Conservation (phyloP, 2,113 vertebrate species). For the Neolamprologus toae region DNA sequence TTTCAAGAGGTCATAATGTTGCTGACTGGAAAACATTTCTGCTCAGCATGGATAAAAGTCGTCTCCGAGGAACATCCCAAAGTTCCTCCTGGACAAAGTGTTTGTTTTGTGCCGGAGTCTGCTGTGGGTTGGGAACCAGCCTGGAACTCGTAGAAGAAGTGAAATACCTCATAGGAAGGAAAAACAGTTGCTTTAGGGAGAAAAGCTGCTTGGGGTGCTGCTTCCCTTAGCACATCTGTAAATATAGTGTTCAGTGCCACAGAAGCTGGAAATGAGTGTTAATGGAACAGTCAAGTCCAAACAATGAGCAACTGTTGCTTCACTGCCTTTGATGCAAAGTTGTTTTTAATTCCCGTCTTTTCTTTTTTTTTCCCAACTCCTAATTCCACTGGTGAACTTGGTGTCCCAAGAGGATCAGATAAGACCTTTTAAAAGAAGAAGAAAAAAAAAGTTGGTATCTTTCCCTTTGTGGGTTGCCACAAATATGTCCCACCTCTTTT, state of each 20-base stretch:
- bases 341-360: neutral
- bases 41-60: conserved; percentile 14
- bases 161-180: neutral
- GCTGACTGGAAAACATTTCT: neutral
- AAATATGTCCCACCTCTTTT: conserved; percentile 13
- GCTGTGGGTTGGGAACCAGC: neutral
- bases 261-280: neutral
- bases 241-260: neutral
- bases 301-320: neutral
- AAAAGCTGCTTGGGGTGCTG: neutral
- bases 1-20: neutral
- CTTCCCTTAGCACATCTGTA: neutral
- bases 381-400: neutral
- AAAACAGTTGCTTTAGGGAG: neutral
- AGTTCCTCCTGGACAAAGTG: neutral
- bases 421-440: neutral
- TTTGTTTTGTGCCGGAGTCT: neutral
- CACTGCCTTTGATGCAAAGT: neutral
- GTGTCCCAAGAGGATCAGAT: conserved; percentile 6
- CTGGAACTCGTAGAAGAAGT: neutral
- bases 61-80: neutral
- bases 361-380: neutral
- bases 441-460: neutral
- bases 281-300: neutral
- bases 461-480: conserved; percentile 17